A percentile compares a stretch with the other conserved stretches of the same genome.
Conservation (phyloP, 2,113 vertebrate genomes). For the Gopherus evgoodei region DNA sequence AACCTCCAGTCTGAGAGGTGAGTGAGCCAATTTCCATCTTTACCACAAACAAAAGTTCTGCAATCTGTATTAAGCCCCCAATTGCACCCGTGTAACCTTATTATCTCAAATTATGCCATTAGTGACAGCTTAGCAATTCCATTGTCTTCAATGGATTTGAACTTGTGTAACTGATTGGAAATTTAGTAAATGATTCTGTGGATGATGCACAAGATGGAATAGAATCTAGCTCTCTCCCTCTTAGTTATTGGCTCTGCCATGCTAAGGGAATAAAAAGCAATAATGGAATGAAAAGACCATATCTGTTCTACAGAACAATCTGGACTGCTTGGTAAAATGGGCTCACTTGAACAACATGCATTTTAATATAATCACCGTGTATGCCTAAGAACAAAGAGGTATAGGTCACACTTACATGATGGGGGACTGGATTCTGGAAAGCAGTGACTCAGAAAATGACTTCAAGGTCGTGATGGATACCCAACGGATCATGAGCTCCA, state of each 20-base stretch:
- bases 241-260: neutral
- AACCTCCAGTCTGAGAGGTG: neutral
- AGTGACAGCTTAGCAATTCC: neutral
- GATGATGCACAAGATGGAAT: neutral
- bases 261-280: neutral
- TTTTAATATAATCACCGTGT: neutral
- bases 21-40: neutral
- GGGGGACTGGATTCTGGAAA: neutral
- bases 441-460: neutral
- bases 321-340: neutral
- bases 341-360: neutral
- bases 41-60: neutral
- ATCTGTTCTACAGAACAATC: fast-evolving
- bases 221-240: too few relatives aligned
- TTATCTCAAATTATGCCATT: neutral
- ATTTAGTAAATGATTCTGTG: neutral
- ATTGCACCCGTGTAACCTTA: neutral
- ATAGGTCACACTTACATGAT: neutral
- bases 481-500: neutral
- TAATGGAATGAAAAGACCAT: neutral
- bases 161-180: neutral
- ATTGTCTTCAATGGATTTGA: neutral
- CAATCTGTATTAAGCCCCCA: neutral
- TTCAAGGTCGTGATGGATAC: neutral
- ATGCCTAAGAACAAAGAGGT: neutral